phyloP scores from a whole-genome alignment of 2,113 vertebrate genomes.

The Ahaetulla prasina region DNA sequence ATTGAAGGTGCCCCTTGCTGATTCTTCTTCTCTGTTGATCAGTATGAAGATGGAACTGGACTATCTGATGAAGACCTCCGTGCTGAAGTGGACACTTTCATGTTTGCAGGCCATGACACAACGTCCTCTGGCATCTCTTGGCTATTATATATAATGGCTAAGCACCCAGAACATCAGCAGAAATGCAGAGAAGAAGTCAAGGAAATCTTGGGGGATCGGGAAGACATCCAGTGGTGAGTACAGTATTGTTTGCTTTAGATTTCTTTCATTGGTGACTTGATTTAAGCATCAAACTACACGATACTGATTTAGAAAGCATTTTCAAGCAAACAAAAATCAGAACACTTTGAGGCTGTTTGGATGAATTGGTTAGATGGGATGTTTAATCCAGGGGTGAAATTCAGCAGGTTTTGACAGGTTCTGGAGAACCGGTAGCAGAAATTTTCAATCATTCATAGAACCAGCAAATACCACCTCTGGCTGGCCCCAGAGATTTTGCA shows the following conservation, averaged over 20 bases:
- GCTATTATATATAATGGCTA: conserved; percentile 71
- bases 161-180: conserved; percentile 76
- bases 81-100: conserved; percentile 80
- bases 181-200: conserved; percentile 73
- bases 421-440: too few relatives aligned
- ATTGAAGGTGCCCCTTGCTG: not conserved
- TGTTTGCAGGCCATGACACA: conserved; percentile 85
- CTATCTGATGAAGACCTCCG: conserved; percentile 73
- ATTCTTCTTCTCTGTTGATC: not conserved
- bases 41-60: conserved; percentile 75
- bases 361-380: not conserved
- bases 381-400: too few relatives aligned
- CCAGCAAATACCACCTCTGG: too few relatives aligned
- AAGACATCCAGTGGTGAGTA: conserved; percentile 71
- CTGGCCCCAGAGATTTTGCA: too few relatives aligned
- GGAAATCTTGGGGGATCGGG: conserved; percentile 60
- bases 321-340: not conserved
- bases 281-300: not conserved
- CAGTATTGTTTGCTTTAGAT: not conserved
- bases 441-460: too few relatives aligned
- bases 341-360: not conserved
- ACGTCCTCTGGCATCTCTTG: conserved; percentile 75
- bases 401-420: too few relatives aligned
- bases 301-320: not conserved
- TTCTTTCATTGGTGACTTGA: not conserved